Percentiles rank a stretch among this genome's conserved stretches.
These are phyloP conservation scores for Leucoraja erinaceus DNA, from an alignment of 2,113 vertebrate species.

Conservation along the genomic window DNA sequence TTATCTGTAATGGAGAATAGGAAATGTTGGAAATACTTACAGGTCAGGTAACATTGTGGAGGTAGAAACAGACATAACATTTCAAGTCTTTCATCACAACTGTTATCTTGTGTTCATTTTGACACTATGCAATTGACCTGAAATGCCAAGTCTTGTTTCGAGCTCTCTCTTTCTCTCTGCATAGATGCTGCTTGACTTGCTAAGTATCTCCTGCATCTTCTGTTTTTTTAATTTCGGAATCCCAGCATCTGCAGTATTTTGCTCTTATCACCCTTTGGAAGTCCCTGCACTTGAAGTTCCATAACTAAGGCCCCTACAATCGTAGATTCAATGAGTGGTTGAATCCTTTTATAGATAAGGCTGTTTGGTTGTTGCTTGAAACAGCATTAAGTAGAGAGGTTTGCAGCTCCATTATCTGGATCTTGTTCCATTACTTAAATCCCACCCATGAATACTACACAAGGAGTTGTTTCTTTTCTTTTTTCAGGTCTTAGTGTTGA, in stretches of 20 bases:
- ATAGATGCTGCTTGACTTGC: background rate
- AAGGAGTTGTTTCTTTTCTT: background rate
- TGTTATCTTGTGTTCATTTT: background rate
- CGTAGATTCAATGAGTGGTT: background rate
- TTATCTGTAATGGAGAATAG: background rate
- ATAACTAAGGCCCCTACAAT: background rate
- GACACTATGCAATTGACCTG: background rate
- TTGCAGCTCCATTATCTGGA: background rate
- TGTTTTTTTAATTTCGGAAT: background rate
- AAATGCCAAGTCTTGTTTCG: background rate
- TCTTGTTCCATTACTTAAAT: background rate
- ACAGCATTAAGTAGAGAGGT: background rate
- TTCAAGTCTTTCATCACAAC: background rate
- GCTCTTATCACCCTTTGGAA: background rate
- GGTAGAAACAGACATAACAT: background rate
- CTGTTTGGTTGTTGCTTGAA: background rate
- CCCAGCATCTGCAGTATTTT: background rate
- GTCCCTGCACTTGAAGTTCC: background rate
- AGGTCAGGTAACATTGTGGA: background rate
- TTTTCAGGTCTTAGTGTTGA: background rate
- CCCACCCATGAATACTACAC: background rate
- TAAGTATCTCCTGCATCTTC: background rate
- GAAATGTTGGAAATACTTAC: background rate
- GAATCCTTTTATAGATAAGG: background rate
- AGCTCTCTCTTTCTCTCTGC: background rate